Base-by-base conservation (phyloP, 1,140 invertebrate species). In the Aphaenogaster rudis region DNA sequence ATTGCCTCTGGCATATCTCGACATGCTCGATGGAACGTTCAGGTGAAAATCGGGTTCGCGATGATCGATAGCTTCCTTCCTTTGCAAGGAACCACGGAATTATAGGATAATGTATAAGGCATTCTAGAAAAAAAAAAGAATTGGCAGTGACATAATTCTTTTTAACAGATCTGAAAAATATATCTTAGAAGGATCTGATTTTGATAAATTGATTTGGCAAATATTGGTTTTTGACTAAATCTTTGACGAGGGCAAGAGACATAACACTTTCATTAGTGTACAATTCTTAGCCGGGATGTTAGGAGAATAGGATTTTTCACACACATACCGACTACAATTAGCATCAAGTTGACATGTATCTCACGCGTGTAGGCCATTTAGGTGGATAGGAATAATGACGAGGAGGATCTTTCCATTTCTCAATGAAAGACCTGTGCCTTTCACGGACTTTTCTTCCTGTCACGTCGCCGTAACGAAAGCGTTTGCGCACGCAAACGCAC, bases 401-500 rank as follows among this genome's bases (percentile, higher is more conserved):
- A 82, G 39, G 64, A 54, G 66, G 54, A 9, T 67, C 17, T 72
- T 79, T 64, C 64, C 28, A 72, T 48, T 59, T 82, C 67, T 82
- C 52, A 61, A 82, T 28, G 48, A 71, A 72, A 74, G 28, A 71
- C n/a, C 9, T 45, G 13, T n/a, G 17, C 67, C 67, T 82, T 82
- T 82, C 80, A 82, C 80, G 54, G 59, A 74, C 28, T 61, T 71
- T n/a, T 82, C 52, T 72, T 72, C 42, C 80, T 74, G 80, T 61
- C 13, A 48, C 48, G 2, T 69, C 21, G 28, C 3, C 17, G n/a
- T 21, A 42, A 61, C 28, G 48, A 82, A 74, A 74, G 50, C 52
- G 6, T 82, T 74, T 5, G 17, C 28, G 52, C 54, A 61, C 66
- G 52, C 66, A 48, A 45, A 57, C 42, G 28, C 63, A 21, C 39